Conservation (phyloP, 2,113 vertebrate genomes). For the Poeciliopsis turrubarensis region DNA sequence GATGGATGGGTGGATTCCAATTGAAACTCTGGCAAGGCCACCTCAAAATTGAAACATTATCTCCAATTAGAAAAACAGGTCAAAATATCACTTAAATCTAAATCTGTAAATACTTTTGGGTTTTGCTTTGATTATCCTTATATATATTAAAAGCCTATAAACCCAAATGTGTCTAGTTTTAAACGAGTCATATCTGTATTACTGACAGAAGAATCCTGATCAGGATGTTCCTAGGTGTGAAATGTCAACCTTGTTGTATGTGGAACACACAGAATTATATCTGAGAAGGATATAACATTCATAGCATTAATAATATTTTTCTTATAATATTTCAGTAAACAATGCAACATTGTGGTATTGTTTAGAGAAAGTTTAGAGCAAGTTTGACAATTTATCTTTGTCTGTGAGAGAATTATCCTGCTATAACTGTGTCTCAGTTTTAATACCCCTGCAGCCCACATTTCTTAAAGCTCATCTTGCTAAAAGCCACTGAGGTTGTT, state of each 20-base stretch:
- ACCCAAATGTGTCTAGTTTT: no score
- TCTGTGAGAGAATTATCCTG: conserved; percentile 30
- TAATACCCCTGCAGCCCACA: conserved; percentile 28
- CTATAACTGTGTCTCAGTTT: conserved; percentile 28
- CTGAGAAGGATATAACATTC: conserved; percentile 8
- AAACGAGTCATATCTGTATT: no score
- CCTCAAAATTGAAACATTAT: no score
- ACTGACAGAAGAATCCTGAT: no score
- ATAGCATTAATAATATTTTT: conserved; percentile 17
- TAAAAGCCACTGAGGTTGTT: conserved; percentile 13
- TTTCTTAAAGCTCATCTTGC: conserved; percentile 2
- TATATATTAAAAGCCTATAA: no score
- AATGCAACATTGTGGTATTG: background rate
- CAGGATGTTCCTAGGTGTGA: no score
- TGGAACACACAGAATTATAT: background rate
- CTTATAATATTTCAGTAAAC: conserved; percentile 10
- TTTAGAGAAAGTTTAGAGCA: conserved; percentile 29
- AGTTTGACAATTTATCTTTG: conserved; percentile 40
- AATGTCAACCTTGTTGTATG: background rate
- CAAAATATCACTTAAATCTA: no score
- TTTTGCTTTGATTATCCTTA: no score
- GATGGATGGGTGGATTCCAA: no score
- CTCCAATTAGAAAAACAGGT: no score
- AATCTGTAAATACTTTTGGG: no score
- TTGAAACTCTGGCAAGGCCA: no score